Conservation (phyloP, 2,113 vertebrate genomes). For the Genyomyrus donnyi region DNA sequence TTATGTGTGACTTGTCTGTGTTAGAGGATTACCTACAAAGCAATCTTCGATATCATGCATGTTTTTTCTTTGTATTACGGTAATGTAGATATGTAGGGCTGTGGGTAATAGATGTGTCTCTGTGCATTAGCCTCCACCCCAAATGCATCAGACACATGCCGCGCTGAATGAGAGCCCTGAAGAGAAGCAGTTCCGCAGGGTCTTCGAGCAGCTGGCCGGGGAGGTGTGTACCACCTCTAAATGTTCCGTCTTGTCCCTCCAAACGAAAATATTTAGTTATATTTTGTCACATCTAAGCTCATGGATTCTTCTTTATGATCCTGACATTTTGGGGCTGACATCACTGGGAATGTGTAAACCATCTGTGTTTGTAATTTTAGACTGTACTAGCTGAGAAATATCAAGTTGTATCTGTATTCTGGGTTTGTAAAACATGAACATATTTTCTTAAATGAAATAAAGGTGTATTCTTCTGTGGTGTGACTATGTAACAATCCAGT, state of each 20-base stretch:
- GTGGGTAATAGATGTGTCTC: background rate
- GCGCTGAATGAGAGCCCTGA: constrained; percentile 77
- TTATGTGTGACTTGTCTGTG: background rate
- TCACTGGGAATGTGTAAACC: too few relatives aligned
- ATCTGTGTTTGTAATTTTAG: too few relatives aligned
- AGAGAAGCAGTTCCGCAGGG: constrained; percentile 68
- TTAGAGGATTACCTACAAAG: background rate
- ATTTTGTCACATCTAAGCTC: background rate
- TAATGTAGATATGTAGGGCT: background rate
- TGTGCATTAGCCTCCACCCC: constrained; percentile 58
- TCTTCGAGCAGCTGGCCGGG: background rate
- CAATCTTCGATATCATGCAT: background rate
- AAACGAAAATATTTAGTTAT: background rate
- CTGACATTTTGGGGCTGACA: too few relatives aligned
- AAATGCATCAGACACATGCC: constrained; percentile 54
- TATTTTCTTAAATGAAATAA: too few relatives aligned
- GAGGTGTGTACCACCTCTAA: background rate
- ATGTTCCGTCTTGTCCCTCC: background rate
- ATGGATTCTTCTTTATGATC: background rate
- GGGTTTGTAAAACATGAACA: too few relatives aligned
- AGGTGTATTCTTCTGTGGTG: too few relatives aligned
- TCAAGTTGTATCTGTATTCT: too few relatives aligned
- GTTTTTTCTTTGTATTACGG: background rate
- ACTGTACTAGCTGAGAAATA: too few relatives aligned
- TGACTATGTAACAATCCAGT: too few relatives aligned